Evolutionary conservation across 2,113 vertebrate species (phyloP).

Genomic region (Sakesphorus luctuosus): DNA sequence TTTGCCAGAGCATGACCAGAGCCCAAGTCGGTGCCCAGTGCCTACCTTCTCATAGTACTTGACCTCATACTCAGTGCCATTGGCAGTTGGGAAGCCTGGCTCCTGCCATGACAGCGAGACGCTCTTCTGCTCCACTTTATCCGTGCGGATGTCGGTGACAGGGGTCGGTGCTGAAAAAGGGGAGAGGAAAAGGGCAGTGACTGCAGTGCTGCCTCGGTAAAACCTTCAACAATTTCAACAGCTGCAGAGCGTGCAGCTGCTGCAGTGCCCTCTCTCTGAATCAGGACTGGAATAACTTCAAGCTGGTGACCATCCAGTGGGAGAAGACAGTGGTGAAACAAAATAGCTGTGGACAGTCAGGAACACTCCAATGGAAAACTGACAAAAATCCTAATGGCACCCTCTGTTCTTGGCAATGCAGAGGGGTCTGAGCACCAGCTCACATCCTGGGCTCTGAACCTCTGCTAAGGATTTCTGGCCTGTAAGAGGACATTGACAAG

Average conservation of each 20-base stretch:
- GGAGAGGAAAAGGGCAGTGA: background rate
- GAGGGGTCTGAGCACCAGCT: background rate
- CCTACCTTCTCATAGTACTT: conserved; percentile 95
- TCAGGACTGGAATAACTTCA: background rate
- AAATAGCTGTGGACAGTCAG: background rate
- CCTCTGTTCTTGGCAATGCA: background rate
- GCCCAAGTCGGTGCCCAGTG: background rate
- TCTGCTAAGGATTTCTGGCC: background rate
- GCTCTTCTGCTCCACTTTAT: conserved; percentile 90
- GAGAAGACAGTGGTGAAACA: background rate
- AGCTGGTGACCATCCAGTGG: background rate
- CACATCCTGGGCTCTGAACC: accelerated
- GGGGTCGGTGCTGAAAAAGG: conserved; percentile 77
- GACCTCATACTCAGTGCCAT: conserved; percentile 90
- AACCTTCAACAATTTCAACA: background rate
- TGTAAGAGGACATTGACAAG: background rate
- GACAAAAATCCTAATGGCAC: background rate
- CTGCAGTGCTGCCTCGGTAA: background rate
- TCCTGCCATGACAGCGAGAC: conserved; percentile 89
- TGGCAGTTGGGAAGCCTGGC: conserved; percentile 72
- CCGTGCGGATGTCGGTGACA: conserved; percentile 84
- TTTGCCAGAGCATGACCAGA: accelerated
- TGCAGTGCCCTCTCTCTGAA: background rate
- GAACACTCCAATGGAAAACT: background rate
- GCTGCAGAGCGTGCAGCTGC: background rate